A percentile compares a stretch with the other conserved stretches of the same genome.
Evolutionary conservation across 2,113 vertebrate genomes (phyloP).

Genomic region (Perognathus longimembris): DNA sequence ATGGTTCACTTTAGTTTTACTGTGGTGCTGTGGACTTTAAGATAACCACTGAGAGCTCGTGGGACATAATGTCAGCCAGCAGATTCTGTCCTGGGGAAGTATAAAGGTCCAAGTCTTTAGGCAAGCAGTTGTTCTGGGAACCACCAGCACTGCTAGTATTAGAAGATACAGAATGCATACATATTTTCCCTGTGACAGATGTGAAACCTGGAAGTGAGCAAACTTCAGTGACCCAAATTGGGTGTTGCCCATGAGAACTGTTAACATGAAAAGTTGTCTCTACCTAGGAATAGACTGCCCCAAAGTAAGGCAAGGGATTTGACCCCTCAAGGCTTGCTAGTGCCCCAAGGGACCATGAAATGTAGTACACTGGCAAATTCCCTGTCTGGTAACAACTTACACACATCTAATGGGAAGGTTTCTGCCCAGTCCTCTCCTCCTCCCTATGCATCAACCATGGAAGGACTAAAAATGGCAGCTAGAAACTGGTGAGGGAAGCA

Average conservation of each 20-base stretch:
- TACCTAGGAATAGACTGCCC: not conserved
- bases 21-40: slow-evolving; percentile 2
- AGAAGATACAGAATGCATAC: not conserved
- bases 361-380: not conserved
- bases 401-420: not conserved
- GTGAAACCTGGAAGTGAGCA: not conserved
- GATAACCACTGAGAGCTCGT: slow-evolving; percentile 5
- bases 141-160: not conserved
- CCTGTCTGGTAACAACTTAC: not conserved
- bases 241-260: not conserved
- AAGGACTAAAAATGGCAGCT: not conserved
- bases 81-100: not conserved
- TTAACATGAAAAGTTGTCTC: not conserved
- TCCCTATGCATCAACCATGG: not conserved
- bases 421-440: not conserved
- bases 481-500: not conserved
- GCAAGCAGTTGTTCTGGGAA: not conserved
- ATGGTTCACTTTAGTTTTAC: not conserved
- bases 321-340: not conserved
- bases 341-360: not conserved
- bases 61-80: not conserved
- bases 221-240: not conserved
- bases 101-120: not conserved
- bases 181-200: not conserved
- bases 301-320: not conserved